Evolutionary conservation across 2,888 invertebrate genomes (phyloP).

Genomic region (Magallana nippona): DNA sequence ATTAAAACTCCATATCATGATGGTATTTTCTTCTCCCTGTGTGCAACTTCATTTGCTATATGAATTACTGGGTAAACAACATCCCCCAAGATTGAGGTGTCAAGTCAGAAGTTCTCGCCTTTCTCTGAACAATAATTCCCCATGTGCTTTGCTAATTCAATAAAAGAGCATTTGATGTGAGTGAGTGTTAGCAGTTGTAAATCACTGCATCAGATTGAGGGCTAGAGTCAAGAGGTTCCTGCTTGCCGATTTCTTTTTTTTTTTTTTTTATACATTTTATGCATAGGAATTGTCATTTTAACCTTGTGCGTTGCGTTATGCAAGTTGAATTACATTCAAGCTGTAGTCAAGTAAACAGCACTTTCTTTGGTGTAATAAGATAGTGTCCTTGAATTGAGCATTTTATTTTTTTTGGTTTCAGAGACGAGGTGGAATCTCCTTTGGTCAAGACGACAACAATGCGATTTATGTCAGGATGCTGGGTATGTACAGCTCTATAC

Average conservation of each 20-base stretch:
- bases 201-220: not conserved
- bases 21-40: too few relatives aligned
- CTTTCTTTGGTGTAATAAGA: too few relatives aligned
- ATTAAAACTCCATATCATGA: too few relatives aligned
- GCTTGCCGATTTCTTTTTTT: too few relatives aligned
- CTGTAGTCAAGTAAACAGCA: too few relatives aligned
- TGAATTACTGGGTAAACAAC: too few relatives aligned
- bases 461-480: constrained; percentile 73
- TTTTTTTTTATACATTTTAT: not conserved
- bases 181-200: not conserved
- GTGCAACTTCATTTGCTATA: too few relatives aligned
- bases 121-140: not conserved
- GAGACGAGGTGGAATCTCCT: constrained; percentile 74
- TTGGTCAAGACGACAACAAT: constrained; percentile 71
- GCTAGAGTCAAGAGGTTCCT: not conserved
- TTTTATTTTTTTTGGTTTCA: constrained; percentile 57
- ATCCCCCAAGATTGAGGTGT: too few relatives aligned
- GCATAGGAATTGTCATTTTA: not conserved
- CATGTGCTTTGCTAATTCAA: not conserved
- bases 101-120: too few relatives aligned
- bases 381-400: not conserved
- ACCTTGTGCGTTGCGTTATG: too few relatives aligned
- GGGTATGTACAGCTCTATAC: constrained; percentile 60
- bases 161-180: not conserved
- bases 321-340: too few relatives aligned